Evolutionary conservation across 2,113 vertebrate genomes (phyloP).

Genomic region (Tyrannus savana): DNA sequence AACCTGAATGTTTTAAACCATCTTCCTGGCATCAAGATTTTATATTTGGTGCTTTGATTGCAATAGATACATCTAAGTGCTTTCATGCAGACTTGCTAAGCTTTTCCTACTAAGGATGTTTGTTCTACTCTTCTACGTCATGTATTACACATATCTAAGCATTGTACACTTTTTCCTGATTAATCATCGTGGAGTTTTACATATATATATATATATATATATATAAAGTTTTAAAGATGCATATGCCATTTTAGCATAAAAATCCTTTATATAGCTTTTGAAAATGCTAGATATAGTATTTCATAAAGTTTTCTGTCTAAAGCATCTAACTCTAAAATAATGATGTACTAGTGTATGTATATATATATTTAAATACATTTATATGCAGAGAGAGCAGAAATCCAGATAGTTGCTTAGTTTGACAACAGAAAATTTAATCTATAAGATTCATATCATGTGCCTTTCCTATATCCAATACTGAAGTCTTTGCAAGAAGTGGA

Average conservation of each 20-base stretch:
- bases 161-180: neutral
- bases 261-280: neutral
- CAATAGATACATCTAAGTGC: neutral
- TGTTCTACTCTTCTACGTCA: neutral
- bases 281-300: neutral
- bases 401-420: neutral
- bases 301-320: neutral
- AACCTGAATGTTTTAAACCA: neutral
- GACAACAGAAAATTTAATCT: neutral
- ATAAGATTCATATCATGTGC: accelerated
- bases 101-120: neutral
- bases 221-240: neutral
- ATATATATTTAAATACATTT: neutral
- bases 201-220: too few species aligned
- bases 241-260: neutral
- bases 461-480: neutral
- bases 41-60: neutral
- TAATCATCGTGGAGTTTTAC: neutral
- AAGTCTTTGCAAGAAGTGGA: neutral
- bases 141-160: neutral
- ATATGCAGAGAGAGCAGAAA: neutral
- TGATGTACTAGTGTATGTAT: neutral
- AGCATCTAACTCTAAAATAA: neutral
- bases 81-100: neutral
- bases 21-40: neutral